phyloP scores from a whole-genome alignment of 2,113 vertebrate genomes.

The Cyprinodon tularosa region DNA sequence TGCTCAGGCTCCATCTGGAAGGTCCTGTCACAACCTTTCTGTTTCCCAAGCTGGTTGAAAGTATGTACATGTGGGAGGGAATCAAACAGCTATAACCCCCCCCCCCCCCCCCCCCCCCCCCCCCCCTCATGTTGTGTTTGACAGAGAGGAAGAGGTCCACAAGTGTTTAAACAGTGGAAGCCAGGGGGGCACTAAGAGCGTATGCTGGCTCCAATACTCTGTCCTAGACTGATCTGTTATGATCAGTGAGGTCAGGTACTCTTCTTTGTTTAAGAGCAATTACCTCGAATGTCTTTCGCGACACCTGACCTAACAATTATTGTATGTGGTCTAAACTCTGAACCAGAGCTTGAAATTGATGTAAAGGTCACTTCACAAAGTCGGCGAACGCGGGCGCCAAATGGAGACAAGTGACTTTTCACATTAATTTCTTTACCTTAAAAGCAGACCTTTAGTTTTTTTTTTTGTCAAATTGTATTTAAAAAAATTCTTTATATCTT shows the following conservation, averaged over 20 bases:
- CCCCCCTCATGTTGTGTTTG: slow-evolving; percentile 2
- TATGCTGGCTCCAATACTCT: slow-evolving; percentile 3
- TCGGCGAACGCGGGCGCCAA: slow-evolving; percentile 42
- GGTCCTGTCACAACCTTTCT: slow-evolving; percentile 17
- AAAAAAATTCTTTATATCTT: background rate
- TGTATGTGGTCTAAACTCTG: slow-evolving; percentile 60
- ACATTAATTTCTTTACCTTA: slow-evolving; percentile 17
- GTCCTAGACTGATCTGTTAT: slow-evolving; percentile 28
- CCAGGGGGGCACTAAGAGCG: slow-evolving; percentile 10
- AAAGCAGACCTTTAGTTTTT: slow-evolving; percentile 20
- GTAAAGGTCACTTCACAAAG: slow-evolving; percentile 67
- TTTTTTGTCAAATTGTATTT: background rate
- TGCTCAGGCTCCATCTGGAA: slow-evolving; percentile 56
- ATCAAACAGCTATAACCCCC: background rate
- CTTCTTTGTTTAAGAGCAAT: slow-evolving; percentile 52
- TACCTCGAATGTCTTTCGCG: slow-evolving; percentile 66
- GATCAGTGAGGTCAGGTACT: slow-evolving; percentile 19
- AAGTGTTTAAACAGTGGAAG: slow-evolving; percentile 13
- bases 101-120: too few species aligned
- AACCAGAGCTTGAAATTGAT: slow-evolving; percentile 72
- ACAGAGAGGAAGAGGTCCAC: slow-evolving; percentile 10
- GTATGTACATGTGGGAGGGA: slow-evolving; percentile 20
- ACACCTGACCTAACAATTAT: slow-evolving; percentile 68
- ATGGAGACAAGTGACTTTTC: slow-evolving; percentile 43
- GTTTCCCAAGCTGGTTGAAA: slow-evolving; percentile 17